Percentiles rank a stretch among this genome's conserved stretches.
Evolutionary conservation across 2,113 vertebrate species (phyloP).

Genomic region (Ailurus styani): DNA sequence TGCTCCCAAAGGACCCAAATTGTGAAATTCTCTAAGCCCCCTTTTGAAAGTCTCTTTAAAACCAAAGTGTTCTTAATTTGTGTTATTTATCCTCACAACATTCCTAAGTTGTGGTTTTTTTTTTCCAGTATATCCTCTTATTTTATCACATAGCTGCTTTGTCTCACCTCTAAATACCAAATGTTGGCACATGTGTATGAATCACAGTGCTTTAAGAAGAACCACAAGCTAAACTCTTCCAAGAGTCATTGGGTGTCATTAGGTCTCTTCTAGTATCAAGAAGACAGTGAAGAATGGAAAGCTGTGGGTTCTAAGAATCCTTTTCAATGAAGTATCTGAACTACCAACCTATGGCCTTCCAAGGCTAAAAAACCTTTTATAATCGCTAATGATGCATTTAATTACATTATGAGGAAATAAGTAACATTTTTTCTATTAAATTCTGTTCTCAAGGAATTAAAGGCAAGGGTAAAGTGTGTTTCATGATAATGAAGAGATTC

Average conservation of each 20-base stretch:
- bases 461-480: not conserved
- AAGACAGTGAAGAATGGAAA: not conserved
- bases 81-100: not conserved
- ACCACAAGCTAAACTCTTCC: not conserved
- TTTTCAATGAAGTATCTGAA: not conserved
- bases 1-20: not conserved
- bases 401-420: not conserved
- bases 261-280: not conserved
- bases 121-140: not conserved
- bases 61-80: not conserved
- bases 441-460: not conserved
- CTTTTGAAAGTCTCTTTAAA: not conserved
- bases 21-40: not conserved
- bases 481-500: not conserved
- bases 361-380: not conserved
- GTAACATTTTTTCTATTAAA: not conserved
- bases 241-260: not conserved
- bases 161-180: not conserved
- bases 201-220: not conserved
- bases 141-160: not conserved
- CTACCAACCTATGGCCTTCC: not conserved
- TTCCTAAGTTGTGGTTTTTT: not conserved
- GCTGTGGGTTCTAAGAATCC: not conserved
- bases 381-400: not conserved
- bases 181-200: not conserved